Conservation (phyloP, 2,797 vertebrate species). For the Gambusia yucatana region DNA sequence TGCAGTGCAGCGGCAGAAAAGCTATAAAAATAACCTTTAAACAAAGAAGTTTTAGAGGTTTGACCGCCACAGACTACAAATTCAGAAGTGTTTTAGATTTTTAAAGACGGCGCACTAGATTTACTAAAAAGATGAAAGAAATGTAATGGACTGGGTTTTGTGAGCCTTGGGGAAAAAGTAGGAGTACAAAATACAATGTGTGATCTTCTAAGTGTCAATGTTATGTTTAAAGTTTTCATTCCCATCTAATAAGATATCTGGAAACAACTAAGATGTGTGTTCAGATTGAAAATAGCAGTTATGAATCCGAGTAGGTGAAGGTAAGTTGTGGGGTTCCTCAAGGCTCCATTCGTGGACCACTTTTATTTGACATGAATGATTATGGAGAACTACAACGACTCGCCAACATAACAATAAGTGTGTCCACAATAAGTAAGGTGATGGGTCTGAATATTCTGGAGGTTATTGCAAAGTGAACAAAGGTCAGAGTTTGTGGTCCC, state of each 20-base stretch:
- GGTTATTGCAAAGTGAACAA: neutral
- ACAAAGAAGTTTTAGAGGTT: slow-evolving; percentile 39
- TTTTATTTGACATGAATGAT: neutral
- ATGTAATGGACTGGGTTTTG: neutral
- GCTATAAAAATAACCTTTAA: slow-evolving; percentile 56
- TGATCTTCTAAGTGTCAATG: neutral
- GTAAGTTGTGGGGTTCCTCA: neutral
- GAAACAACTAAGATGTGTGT: too few relatives aligned
- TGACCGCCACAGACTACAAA: slow-evolving; percentile 28
- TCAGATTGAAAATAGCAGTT: neutral
- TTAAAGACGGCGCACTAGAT: neutral
- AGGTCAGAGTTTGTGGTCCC: neutral
- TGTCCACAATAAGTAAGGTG: neutral
- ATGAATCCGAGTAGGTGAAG: neutral
- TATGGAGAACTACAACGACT: neutral
- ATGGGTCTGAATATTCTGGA: neutral
- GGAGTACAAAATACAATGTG: neutral
- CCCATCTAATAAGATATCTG: too few relatives aligned
- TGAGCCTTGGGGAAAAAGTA: neutral
- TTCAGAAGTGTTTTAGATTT: neutral
- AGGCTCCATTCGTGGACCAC: neutral
- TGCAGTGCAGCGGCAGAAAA: slow-evolving; percentile 51
- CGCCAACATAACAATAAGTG: neutral
- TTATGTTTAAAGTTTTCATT: neutral
- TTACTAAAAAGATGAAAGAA: neutral